Evolutionary conservation across 2,888 invertebrate genomes (phyloP), one percentile per base, ranked within the genome.

Genomic region (Chironomus riparius): DNA sequence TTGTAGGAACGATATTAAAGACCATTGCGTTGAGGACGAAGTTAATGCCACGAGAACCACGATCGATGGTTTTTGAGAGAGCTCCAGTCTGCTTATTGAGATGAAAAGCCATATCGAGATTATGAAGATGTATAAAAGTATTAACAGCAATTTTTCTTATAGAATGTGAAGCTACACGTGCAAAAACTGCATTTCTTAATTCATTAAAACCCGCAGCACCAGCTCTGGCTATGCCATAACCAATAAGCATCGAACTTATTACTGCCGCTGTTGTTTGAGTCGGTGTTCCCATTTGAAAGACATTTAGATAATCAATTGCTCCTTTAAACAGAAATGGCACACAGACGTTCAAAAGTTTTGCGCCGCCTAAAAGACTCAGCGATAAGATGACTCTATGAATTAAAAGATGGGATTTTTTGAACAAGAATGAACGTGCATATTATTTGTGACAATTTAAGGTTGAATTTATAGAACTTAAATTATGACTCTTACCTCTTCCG

Each of bases 301-400:
- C 85, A 81, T 96, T 97, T 78, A 98, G 88, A 79, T 89, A 89
- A 82, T 99, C 98, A 77, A 99, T 89, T 0, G 93, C 92, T 81
- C 94, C 91, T 84, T 98, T 98, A 85, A 99, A 97, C 77, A 98
- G 85, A 85, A 98, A 98, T 12, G 99, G 99, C 24, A 99, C 98
- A 70, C 90, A 86, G 2, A 98, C 95, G 81, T 94, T 98, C 81
- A 97, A 84, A 74, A 95, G 82, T 87, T 98, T 95, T 47, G 95
- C 93, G 61, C 91, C 90, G 73, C 92, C 88, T 73, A 95, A 85
- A 69, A 95, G 86, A 0, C 91, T 89, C 70, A 95, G 83, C 5
- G 99, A 95, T 68, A 95, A 80, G 81, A 92, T 87, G 18, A 99
- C 98, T 78, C 97, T 88, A 78, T 87, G 87, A 79, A 89, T 87